Percentiles rank a stretch among this genome's conserved stretches.
phyloP scores from a whole-genome alignment of 2,113 vertebrate genomes.

The Corvus hawaiiensis region DNA sequence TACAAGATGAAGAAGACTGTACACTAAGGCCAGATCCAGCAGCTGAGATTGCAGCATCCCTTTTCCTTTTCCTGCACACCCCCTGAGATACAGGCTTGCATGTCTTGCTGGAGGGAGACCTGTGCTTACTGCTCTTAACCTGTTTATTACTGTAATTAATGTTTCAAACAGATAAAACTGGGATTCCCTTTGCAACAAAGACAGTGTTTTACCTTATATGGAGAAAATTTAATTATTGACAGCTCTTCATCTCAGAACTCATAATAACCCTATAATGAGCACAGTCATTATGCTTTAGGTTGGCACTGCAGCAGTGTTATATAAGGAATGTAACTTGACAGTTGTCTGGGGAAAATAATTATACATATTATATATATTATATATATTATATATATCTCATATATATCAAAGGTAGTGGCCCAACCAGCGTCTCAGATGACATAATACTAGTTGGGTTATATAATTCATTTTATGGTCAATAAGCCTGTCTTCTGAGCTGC shows the following conservation, averaged over 20 bases:
- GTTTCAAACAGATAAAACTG: background rate
- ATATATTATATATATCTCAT: background rate
- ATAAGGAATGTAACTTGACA: background rate
- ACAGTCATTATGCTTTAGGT: background rate
- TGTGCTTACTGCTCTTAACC: background rate
- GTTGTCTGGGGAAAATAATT: background rate
- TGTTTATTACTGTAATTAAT: background rate
- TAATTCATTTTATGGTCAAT: constrained; percentile 35
- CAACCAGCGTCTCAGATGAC: background rate
- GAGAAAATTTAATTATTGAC: background rate
- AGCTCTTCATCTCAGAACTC: background rate
- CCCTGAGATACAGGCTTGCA: accelerated
- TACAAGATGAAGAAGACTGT: background rate
- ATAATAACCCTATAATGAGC: background rate
- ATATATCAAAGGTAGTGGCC: background rate
- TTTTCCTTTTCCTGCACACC: accelerated
- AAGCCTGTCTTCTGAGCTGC: constrained; percentile 26
- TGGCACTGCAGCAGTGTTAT: background rate
- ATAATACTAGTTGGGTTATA: constrained; percentile 15
- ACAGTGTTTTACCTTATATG: background rate
- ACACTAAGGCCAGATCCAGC: background rate
- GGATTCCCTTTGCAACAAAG: background rate
- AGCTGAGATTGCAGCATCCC: background rate
- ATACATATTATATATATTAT: background rate
- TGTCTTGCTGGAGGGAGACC: background rate